Evolutionary conservation across 2,888 invertebrate genomes (phyloP).

Genomic region (Ichneumoninae sp.): DNA sequence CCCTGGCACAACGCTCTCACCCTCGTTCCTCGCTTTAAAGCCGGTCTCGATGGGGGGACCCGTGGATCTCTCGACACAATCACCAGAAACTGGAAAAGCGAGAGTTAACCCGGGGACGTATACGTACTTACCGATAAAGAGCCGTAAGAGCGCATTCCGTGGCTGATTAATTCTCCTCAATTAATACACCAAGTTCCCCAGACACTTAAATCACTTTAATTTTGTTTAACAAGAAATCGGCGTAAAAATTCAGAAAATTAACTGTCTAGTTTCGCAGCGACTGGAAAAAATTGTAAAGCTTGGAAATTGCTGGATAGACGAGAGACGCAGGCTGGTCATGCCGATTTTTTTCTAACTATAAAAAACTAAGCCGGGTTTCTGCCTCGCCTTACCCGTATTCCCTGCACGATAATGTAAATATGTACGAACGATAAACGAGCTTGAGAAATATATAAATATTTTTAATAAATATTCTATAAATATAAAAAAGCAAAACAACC

Average conservation of each 20-base stretch:
- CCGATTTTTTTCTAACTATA: too few relatives aligned
- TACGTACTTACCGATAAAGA: background rate
- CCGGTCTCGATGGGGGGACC: slow-evolving; percentile 37
- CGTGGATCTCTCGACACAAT: slow-evolving; percentile 40
- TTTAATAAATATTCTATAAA: too few relatives aligned
- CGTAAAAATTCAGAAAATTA: too few relatives aligned
- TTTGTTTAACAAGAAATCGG: background rate
- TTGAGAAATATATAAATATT: too few relatives aligned
- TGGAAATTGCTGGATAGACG: background rate
- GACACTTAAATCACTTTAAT: background rate
- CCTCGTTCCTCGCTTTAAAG: slow-evolving; percentile 45
- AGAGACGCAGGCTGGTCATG: too few relatives aligned
- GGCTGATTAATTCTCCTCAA: background rate
- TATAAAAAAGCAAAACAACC: background rate
- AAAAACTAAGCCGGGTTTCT: too few relatives aligned
- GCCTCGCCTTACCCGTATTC: too few relatives aligned
- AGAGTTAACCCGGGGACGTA: slow-evolving; percentile 30
- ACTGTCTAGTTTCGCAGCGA: too few relatives aligned
- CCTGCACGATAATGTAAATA: too few relatives aligned
- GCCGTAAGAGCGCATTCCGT: background rate
- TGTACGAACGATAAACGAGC: too few relatives aligned
- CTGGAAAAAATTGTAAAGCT: background rate
- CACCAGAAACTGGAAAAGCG: slow-evolving; percentile 48
- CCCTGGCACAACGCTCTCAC: slow-evolving; percentile 44
- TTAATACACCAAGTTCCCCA: background rate